Conservation (phyloP, 1,140 invertebrate genomes). For the Leptinotarsa defecta region DNA sequence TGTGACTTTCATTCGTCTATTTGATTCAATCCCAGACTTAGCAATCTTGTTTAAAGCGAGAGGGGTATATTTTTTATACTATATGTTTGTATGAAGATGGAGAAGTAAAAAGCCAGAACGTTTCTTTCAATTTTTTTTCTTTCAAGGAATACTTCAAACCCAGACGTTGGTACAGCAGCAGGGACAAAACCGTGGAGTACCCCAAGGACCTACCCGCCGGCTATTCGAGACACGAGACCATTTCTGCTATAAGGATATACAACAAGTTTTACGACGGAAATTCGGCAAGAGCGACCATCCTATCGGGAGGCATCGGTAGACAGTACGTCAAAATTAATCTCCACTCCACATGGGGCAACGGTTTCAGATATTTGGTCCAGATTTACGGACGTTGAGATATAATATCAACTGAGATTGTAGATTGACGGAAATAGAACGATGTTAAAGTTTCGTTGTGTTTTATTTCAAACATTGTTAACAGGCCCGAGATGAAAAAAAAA, state of each 20-base stretch:
- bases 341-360: constrained; percentile 37
- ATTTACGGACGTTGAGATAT: constrained; percentile 42
- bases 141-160: constrained; percentile 38
- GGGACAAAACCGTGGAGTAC: constrained; percentile 42
- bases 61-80: too few relatives aligned
- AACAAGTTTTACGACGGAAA: constrained; percentile 45
- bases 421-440: too few relatives aligned
- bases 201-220: constrained; percentile 37
- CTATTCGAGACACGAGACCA: constrained; percentile 40
- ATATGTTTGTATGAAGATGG: too few relatives aligned
- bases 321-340: constrained; percentile 43
- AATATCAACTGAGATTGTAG: too few relatives aligned
- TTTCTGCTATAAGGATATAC: constrained; percentile 42
- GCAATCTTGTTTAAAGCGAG: too few relatives aligned
- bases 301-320: constrained; percentile 41
- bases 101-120: too few relatives aligned
- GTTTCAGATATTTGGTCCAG: constrained; percentile 43
- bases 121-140: constrained; percentile 3
- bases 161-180: constrained; percentile 38
- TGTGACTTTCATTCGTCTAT: too few relatives aligned
- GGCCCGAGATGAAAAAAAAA: too few relatives aligned
- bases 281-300: constrained; percentile 36
- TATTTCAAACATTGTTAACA: too few relatives aligned
- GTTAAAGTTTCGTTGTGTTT: too few relatives aligned
- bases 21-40: too few relatives aligned